phyloP scores from a whole-genome alignment of 2,113 vertebrate genomes.

The Colossoma macropomum region DNA sequence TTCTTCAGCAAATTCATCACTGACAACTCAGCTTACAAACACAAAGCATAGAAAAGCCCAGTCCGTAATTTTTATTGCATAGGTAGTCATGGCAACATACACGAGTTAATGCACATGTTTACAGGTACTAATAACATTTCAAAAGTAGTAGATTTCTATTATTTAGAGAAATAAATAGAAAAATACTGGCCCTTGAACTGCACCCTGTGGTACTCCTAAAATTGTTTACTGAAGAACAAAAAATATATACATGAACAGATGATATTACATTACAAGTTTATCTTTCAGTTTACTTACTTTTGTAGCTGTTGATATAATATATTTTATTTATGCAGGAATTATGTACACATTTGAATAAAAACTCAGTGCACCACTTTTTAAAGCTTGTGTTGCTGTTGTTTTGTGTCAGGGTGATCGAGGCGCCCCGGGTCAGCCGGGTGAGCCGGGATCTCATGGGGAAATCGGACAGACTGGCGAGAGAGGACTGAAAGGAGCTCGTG shows the following conservation, averaged over 20 bases:
- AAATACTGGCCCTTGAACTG: background rate
- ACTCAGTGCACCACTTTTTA: too few relatives aligned
- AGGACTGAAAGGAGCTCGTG: constrained; percentile 91
- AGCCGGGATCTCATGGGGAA: constrained; percentile 82
- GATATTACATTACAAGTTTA: too few relatives aligned
- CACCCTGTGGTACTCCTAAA: constrained; percentile 2
- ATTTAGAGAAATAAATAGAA: background rate
- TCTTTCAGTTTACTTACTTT: too few relatives aligned
- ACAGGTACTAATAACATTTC: too few relatives aligned
- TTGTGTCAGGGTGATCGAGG: constrained; percentile 87
- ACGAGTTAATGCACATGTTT: background rate
- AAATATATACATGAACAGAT: too few relatives aligned
- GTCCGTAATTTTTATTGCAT: background rate
- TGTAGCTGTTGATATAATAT: too few relatives aligned
- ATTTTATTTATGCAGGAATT: too few relatives aligned
- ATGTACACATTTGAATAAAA: too few relatives aligned
- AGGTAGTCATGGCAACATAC: background rate
- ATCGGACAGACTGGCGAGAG: constrained; percentile 80
- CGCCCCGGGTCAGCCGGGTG: constrained; percentile 82
- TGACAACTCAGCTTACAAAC: background rate
- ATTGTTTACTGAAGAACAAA: background rate
- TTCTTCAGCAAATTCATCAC: background rate
- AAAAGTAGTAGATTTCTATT: background rate
- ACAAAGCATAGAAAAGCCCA: background rate
- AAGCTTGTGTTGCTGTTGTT: constrained; percentile 38